Base-by-base conservation (phyloP, 2,888 invertebrate genomes). In the Brachylomia viminalis region DNA sequence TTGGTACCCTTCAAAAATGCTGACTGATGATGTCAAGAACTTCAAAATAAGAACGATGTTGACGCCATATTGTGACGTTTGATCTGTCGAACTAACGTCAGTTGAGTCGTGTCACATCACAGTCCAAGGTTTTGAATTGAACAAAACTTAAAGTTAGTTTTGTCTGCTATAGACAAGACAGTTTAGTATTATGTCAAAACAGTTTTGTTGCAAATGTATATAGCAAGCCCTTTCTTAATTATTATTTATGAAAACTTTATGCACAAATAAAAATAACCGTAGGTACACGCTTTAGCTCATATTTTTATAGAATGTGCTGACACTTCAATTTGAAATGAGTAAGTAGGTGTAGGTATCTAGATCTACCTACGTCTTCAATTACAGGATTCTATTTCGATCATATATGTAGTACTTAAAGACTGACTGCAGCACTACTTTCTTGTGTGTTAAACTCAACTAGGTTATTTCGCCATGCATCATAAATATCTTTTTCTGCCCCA, bases 401-500 rank as follows among this genome's bases (percentile, higher is more conserved):
- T 11, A 23, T 23, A 59, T 6, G 75, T 17, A 52, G 8, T 75
- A 27, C n/a, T 17, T 42, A n/a, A n/a, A n/a, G n/a, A 56, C 20
- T 65, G 23, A 49, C 30, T 71, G 58, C 42, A 59, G 52, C 3
- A 27, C 7, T 69, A 61, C 27, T 68, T 71, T 62, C n/a, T 45
- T 56, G 54, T 66, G 56, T 72, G 58, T 62, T 62, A 64, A 59
- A 70, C 54, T 61, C 10, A 13, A 54, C 27, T 74, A 27, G 1
- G 10, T 64, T 61, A 69, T 73, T 45, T 54, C 64, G 42, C 20
- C 6, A 30, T 72, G 56, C 59, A 76, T 72, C 79, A 86, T 82
- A 81, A 81, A 84, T 75, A 80, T 68, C 10, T 59, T 75, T 61
- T 76, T 62, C 49, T 47, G 73, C 23, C 20, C 67, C 70, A 71